Base-by-base conservation (phyloP, 1,140 invertebrate genomes). In the Dreissena rostriformis region DNA sequence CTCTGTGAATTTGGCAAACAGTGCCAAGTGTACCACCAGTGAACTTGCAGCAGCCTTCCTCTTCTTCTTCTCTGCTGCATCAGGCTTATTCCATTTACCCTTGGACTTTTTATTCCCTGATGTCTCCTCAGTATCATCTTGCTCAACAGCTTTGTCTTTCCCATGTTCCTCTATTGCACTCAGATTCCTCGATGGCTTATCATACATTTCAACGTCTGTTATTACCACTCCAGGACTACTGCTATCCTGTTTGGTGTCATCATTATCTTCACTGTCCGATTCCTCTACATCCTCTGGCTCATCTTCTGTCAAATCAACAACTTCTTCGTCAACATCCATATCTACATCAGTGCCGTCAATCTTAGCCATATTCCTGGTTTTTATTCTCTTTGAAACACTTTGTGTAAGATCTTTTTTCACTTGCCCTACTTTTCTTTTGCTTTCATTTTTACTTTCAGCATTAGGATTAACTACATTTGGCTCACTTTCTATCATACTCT, bases 1-100 rank as follows among this genome's bases (percentile, higher is more conserved):
- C 92, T 97, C 97, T 72, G 95, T 95, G 81, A 98, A 95, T 86
- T 96, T 96, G 5, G 96, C 94, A 91, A 99, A 96, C 26, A 98
- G 94, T 86, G 96, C 94, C 87, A 98, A 94, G 87, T 97, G 95
- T 17, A 96, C 95, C 65, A 97, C 93, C 1, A 98, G 93, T 24
- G 96, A 95, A 80, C 94, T 94, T n/a, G 75, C 70, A 10, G 74
- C 82, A 61, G 82, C 74, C 61, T 72, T 84, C n/a, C 67, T 24
- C 28, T 84, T 84, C 39, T 77, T 84, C 61, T 75, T 82, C 19
- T 28, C 73, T 22, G 15, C 67, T 55, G 19, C 26, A 19, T 24
- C 65, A 39, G 55, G 15, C 24, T 65, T 70, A 55, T 66, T 28
- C 15, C 22, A 8, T 70, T 70, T 70, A 29, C 24, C 67, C 11